Conservation (phyloP, 2,888 invertebrate species). For the Pocota personata region DNA sequence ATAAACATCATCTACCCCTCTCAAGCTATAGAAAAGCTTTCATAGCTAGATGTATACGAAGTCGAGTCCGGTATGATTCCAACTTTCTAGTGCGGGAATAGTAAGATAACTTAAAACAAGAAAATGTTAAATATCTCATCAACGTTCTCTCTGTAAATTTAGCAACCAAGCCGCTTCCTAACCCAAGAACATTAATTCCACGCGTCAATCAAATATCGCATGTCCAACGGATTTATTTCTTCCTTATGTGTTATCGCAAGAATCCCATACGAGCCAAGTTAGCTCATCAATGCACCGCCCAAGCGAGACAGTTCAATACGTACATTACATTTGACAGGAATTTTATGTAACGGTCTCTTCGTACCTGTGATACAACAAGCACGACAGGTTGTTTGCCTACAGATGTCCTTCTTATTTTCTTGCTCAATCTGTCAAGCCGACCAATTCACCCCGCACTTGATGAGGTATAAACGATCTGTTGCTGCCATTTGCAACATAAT, state of each 20-base stretch:
- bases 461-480: background rate
- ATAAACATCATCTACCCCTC: too few relatives aligned
- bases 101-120: background rate
- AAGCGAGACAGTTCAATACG: slow-evolving; percentile 56
- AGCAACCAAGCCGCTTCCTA: slow-evolving; percentile 7
- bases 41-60: too few relatives aligned
- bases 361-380: slow-evolving; percentile 40
- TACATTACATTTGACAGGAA: slow-evolving; percentile 67
- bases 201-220: slow-evolving; percentile 62
- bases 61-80: background rate
- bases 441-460: background rate
- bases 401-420: slow-evolving; percentile 49
- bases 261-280: slow-evolving; percentile 38
- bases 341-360: slow-evolving; percentile 66
- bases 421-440: background rate
- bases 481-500: slow-evolving; percentile 28
- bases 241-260: slow-evolving; percentile 28
- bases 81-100: slow-evolving; percentile 31
- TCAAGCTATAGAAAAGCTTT: too few relatives aligned
- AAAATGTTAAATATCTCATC: slow-evolving; percentile 1
- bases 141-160: background rate
- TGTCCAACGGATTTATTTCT: slow-evolving; percentile 60
- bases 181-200: slow-evolving; percentile 60
- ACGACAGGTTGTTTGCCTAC: slow-evolving; percentile 43
- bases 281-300: slow-evolving; percentile 40